Evolutionary conservation across 2,113 vertebrate genomes (phyloP), one percentile per base, ranked within the genome.

Genomic region (Bombycilla garrulus): DNA sequence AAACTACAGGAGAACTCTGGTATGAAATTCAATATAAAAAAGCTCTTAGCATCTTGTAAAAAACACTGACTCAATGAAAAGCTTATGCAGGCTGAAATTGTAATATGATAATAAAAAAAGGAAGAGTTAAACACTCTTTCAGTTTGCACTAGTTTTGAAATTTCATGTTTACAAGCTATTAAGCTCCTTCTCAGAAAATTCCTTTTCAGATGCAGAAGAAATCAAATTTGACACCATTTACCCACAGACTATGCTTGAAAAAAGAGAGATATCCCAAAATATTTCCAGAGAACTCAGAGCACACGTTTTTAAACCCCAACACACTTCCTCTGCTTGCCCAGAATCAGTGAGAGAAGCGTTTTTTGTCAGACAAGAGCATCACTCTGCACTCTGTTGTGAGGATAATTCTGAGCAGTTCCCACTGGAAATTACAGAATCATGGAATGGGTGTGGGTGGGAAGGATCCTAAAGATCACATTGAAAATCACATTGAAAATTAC

Each of bases 11-110:
- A 77, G 73, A 78, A 56, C 14, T 53, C 40, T 74, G 28, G 36
- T 40, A 61, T 26, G 65, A 90, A 88, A 93, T 57, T 47, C 66
- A 80, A 15, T 33, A 81, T 17, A 61, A 78, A 45, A 90, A 88
- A 82, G 70, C 81, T 83, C 48, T 89, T 48, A 70, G 64, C 74
- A 69, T 47, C 73, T 83, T 88, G 79, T 64, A 76, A 86, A 92
- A 93, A 76, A n/a, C 38, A 81, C 9, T 1, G 21, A 50, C 29
- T 66, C 74, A 71, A 71, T 82, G 82, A 94, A 90, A 90, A 93
- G 88, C 56, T 80, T 36, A 31, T 40, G 58, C 36, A 65, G 86
- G 66, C 74, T 90, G 91, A 86, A 89, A 65, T 0, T 42, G 36
- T 33, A 48, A 79, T 31, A 70, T 11, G 35, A 10, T 35, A 82